These are phyloP conservation scores for Lophura nycthemera DNA, from an alignment of 2,113 vertebrate species.

Conservation along the genomic window DNA sequence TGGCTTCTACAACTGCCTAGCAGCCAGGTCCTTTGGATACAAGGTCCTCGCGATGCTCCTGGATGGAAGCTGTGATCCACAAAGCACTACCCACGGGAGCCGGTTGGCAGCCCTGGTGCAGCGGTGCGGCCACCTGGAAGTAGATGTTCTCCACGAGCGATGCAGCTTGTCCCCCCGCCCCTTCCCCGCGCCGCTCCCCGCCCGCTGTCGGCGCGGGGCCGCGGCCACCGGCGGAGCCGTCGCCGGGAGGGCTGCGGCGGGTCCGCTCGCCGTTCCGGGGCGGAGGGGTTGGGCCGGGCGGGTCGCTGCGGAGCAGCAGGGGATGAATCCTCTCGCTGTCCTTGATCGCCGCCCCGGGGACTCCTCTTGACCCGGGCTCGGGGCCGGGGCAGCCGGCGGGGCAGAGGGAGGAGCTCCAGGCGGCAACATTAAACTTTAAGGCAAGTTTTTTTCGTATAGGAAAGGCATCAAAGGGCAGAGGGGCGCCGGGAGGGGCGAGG, in stretches of 20 bases:
- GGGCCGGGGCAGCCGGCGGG: background rate
- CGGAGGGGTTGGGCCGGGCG: background rate
- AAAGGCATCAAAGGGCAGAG: background rate
- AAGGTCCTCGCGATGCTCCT: background rate
- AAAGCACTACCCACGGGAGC: background rate
- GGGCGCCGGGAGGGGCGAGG: background rate
- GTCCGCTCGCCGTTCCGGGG: background rate
- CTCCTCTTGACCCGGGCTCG: background rate
- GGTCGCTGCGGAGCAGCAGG: background rate
- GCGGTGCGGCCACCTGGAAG: slow-evolving; percentile 33
- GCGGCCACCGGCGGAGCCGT: background rate
- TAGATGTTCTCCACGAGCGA: slow-evolving; percentile 19
- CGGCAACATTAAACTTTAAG: slow-evolving; percentile 55
- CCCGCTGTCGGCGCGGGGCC: slow-evolving; percentile 12
- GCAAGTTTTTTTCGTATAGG: slow-evolving; percentile 16
- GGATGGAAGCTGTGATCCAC: background rate
- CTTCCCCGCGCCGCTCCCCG: slow-evolving; percentile 1
- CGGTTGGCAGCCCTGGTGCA: background rate
- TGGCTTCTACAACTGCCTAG: background rate
- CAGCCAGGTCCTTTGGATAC: background rate
- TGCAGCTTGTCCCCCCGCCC: background rate
- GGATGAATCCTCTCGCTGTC: background rate
- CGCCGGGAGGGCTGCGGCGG: background rate
- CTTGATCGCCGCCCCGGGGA: background rate
- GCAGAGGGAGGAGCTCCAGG: slow-evolving; percentile 30